phyloP scores from a whole-genome alignment of 2,888 invertebrate genomes.

The Allygus modestus region DNA sequence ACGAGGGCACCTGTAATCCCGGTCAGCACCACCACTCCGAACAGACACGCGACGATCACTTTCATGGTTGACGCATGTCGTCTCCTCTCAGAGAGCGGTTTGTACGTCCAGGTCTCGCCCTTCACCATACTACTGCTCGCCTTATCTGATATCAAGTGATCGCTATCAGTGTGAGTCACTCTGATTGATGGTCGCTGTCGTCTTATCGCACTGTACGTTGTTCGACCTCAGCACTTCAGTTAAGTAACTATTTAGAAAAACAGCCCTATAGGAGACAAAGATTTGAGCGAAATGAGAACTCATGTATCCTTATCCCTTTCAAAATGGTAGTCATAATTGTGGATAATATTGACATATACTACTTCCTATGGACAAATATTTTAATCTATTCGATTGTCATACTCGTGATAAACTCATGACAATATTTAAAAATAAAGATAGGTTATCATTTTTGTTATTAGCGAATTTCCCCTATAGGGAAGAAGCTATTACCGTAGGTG shows the following conservation, averaged over 20 bases:
- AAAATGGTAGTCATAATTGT: too few species aligned
- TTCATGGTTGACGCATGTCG: constrained; percentile 28
- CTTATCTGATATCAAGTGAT: constrained; percentile 1
- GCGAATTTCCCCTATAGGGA: too few species aligned
- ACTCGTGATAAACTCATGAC: too few species aligned
- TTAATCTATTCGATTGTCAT: too few species aligned
- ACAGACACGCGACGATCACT: neutral
- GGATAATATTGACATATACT: too few species aligned
- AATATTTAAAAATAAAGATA: too few species aligned
- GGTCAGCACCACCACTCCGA: neutral
- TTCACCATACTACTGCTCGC: constrained; percentile 13
- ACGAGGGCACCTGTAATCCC: constrained; percentile 25
- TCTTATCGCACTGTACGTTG: neutral
- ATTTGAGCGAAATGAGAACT: too few species aligned
- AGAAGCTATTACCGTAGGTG: too few species aligned
- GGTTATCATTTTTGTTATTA: too few species aligned
- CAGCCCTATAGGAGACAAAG: too few species aligned
- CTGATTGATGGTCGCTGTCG: neutral
- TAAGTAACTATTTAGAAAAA: neutral
- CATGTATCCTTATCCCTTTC: too few species aligned
- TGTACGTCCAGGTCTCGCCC: neutral
- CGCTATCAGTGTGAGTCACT: constrained; percentile 2
- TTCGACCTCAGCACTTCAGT: neutral
- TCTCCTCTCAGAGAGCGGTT: constrained; percentile 4
- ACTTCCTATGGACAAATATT: too few species aligned